Base-by-base conservation (phyloP, 2,888 invertebrate species). In the Elaeidobius kamerunicus region DNA sequence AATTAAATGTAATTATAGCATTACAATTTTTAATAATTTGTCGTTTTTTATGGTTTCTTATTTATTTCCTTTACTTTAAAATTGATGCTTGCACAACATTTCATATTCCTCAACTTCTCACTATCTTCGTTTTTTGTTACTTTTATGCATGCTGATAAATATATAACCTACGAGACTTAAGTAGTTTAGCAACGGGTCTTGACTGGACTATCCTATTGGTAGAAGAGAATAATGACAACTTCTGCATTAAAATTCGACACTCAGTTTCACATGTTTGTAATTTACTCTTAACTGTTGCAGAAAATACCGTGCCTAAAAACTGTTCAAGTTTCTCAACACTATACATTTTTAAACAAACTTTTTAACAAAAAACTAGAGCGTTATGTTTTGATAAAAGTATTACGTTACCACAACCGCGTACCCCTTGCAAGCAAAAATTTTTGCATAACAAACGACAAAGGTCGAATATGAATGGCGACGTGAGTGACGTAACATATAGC, bases 1-100 rank as follows among this genome's bases (percentile, higher is more conserved):
- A 32, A 32, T 12, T 32, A 32, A 32, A 32, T 9, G 5, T 32
- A 32, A 32, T 32, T 32, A 32, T 32, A n/a, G n/a, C n/a, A 4
- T 32, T 32, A 6, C 32, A 32, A 32, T 32, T 32, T 32, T 32
- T 32, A 32, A 32, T 9, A 32, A 12, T 32, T 32, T 32, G 32
- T 32, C 32, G 32, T 32, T 32, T 32, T 32, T 32, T 7, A 7
- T 7, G 32, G 5, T 6, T 32, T 32, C 12, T 32, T 32, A n/a
- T 32, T 32, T 32, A 32, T 32, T 32, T 32, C n/a, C 32, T 32
- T 32, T 32, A 32, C n/a, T 32, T 32, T 32, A 32, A 32, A 32
- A 32, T 32, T n/a, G 32, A 32, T n/a, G 32, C 32, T 32, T 9
- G 12, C 32, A 12, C 32, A 32, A 12, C 32, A 32, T 32, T 32